Conservation (phyloP, 2,797 vertebrate species). For the Cryptoprocta ferox region DNA sequence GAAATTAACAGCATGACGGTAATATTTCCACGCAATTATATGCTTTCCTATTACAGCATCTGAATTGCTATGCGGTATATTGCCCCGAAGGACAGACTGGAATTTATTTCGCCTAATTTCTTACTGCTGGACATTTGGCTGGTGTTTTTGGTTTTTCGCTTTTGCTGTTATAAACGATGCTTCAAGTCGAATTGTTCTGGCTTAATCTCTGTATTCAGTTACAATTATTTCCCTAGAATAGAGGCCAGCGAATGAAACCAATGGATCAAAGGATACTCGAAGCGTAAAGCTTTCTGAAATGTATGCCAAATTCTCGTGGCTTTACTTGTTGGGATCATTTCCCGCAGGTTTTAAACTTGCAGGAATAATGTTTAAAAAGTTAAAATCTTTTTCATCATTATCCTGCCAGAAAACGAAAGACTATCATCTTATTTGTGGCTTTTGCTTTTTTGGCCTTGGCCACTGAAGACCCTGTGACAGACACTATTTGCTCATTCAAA, state of each 20-base stretch:
- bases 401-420: not conserved
- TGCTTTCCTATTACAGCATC: not conserved
- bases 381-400: not conserved
- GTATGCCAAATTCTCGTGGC: not conserved
- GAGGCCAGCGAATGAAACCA: not conserved
- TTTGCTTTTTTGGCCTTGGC: not conserved
- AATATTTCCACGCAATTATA: not conserved
- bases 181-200: not conserved
- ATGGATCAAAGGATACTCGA: not conserved
- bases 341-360: not conserved
- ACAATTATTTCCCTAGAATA: slow-evolving; percentile 6
- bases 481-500: not conserved
- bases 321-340: slow-evolving; percentile 16
- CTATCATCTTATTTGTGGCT: not conserved
- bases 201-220: not conserved
- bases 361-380: not conserved
- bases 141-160: not conserved
- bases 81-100: not conserved
- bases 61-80: not conserved
- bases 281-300: not conserved
- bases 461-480: not conserved
- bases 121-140: not conserved
- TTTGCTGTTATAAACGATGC: not conserved
- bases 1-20: not conserved
- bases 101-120: not conserved